Evolutionary conservation across 2,888 invertebrate genomes (phyloP), one percentile per base, ranked within the genome.

Genomic region (Yponomeuta sedellus): DNA sequence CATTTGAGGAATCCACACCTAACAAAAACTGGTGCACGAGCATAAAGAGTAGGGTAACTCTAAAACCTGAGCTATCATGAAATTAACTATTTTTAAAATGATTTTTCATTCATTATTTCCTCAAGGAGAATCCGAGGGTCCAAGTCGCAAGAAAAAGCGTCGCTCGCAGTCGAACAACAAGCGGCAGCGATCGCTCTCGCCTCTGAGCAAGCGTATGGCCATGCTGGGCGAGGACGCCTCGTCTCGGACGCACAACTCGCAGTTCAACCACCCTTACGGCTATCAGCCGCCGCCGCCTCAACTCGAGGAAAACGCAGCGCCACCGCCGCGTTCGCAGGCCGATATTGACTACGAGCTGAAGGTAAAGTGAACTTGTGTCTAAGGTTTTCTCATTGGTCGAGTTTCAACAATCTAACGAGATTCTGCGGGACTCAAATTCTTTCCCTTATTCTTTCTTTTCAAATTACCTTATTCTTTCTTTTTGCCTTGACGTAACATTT

Each of bases 191-290:
- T 96, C 96, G 0, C 84, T 96, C 64, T 96, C 96, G 44, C 96
- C 96, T 1, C 88, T 96, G 40, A 96, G 96, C 85, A 96, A 96
- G 80, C 94, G 96, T 12, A 95, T 96, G 95, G 96, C 95, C 25
- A 92, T 94, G 88, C 92, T 95, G 83, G 88, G n/a, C 11, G 92
- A 94, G 66, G 93, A 94, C 63, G 79, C 83, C 0, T 81, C 85
- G 1, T 79, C 88, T 1, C 79, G 91, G 19, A 91, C 90, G 0
- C 92, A 92, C 74, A 93, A 90, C 83, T 94, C 93, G 8, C 94
- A 95, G 76, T 95, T 94, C 81, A 95, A 94, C 82, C 95, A 95
- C 78, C 94, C 92, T 0, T 92, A 92, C 72, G 92, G 92, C 0
- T 92, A 91, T 78, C 89, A 94, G 71, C 94, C 94, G 16, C 92